phyloP scores from a whole-genome alignment of 1,140 invertebrate genomes.

The Stegodyphus mimosarum region DNA sequence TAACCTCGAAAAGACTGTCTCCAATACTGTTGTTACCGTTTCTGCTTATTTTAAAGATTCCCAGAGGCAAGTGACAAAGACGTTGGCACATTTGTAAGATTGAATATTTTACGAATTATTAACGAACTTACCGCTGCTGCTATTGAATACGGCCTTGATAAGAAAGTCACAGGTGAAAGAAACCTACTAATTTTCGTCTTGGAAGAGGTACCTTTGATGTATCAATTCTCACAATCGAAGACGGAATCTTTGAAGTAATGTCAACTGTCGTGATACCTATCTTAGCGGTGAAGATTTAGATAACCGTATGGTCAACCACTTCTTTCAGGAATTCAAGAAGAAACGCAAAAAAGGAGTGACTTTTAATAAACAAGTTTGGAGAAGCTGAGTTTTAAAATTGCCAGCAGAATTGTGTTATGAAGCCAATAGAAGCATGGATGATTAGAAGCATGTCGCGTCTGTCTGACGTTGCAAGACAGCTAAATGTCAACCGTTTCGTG shows the following conservation, averaged over 20 bases:
- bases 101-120: conserved; percentile 77
- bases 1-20: conserved; percentile 72
- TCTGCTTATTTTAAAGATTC: conserved; percentile 90
- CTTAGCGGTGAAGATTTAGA: conserved; percentile 98
- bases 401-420: no score
- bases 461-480: no score
- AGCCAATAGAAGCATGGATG: no score
- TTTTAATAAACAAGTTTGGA: conserved; percentile 87
- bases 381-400: no score
- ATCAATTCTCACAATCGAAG: conserved; percentile 93
- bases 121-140: conserved; percentile 83
- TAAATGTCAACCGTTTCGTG: no score
- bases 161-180: conserved; percentile 78
- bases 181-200: conserved; percentile 81
- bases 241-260: conserved; percentile 95
- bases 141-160: conserved; percentile 84
- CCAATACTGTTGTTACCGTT: conserved; percentile 74
- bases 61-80: conserved; percentile 92
- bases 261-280: conserved; percentile 96
- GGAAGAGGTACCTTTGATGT: conserved; percentile 98
- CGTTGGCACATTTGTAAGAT: conserved; percentile 76
- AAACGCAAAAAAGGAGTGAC: conserved; percentile 96
- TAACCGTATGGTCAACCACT: conserved; percentile 94
- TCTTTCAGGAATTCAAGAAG: conserved; percentile 94
- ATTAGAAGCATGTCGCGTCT: no score